Evolutionary conservation across 2,797 vertebrate genomes (phyloP).

Genomic region (Lepilemur septentrionalis): DNA sequence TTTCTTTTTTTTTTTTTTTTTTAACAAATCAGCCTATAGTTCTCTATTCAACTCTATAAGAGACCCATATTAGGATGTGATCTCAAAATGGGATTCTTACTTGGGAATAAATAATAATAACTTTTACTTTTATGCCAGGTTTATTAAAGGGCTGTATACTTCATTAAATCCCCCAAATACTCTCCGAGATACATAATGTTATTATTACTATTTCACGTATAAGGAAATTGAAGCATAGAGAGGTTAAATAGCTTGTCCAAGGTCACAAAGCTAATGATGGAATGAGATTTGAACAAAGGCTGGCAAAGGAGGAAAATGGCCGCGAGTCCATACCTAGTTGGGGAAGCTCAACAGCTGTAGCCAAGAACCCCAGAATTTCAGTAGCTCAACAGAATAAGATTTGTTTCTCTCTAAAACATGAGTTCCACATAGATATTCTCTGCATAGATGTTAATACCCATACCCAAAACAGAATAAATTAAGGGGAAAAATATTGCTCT

Average conservation of each 20-base stretch:
- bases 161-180: background rate
- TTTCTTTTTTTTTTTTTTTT: background rate
- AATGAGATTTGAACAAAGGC: background rate
- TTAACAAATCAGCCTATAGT: constrained; percentile 5
- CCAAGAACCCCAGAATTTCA: background rate
- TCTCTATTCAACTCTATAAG: background rate
- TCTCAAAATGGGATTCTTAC: background rate
- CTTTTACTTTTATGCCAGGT: background rate
- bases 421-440: background rate
- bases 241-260: background rate
- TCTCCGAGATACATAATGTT: background rate
- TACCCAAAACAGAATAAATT: background rate
- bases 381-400: background rate
- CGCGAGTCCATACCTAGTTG: background rate
- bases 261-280: background rate
- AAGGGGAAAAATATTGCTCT: background rate
- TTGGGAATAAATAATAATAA: background rate
- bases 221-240: background rate
- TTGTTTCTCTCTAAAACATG: background rate
- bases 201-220: background rate
- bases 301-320: background rate
- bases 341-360: background rate
- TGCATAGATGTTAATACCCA: background rate
- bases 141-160: background rate
- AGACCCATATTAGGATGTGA: background rate